Percentiles rank a stretch among this genome's conserved stretches.
Evolutionary conservation across 1,140 invertebrate genomes (phyloP).

Genomic region (Drosophila ercepeae): DNA sequence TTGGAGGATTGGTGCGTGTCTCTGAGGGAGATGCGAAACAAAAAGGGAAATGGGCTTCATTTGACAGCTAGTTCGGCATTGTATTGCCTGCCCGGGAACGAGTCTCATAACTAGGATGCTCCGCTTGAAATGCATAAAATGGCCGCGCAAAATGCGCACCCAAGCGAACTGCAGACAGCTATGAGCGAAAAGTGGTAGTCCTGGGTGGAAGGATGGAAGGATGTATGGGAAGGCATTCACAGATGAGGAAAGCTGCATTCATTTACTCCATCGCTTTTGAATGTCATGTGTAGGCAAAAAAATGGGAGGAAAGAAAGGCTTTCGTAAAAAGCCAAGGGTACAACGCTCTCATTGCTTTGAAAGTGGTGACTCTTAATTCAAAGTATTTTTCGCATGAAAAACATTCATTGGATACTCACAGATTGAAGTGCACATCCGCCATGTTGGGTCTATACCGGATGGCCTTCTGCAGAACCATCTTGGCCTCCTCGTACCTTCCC

Average conservation of each 20-base stretch:
- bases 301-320: not conserved
- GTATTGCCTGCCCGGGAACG: conserved; percentile 41
- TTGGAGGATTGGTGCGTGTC: conserved; percentile 43
- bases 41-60: conserved; percentile 71
- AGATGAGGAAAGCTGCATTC: not conserved
- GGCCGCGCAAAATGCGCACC: conserved; percentile 65
- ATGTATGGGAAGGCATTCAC: not conserved
- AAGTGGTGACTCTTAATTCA: not conserved
- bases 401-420: conserved; percentile 90
- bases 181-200: not conserved
- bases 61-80: conserved; percentile 78
- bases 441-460: conserved; percentile 95
- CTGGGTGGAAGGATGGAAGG: no score
- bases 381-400: not conserved
- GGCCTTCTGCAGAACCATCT: conserved; percentile 93
- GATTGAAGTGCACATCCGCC: conserved; percentile 98
- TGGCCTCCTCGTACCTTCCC: conserved; percentile 93
- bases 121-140: conserved; percentile 48
- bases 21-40: conserved; percentile 2
- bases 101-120: conserved; percentile 45
- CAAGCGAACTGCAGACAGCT: conserved; percentile 14
- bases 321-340: not conserved
- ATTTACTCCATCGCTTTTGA: not conserved
- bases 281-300: conserved; percentile 8
- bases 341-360: not conserved